Evolutionary conservation across 1,140 invertebrate species (phyloP).

Genomic region (Scaptomyza montana): DNA sequence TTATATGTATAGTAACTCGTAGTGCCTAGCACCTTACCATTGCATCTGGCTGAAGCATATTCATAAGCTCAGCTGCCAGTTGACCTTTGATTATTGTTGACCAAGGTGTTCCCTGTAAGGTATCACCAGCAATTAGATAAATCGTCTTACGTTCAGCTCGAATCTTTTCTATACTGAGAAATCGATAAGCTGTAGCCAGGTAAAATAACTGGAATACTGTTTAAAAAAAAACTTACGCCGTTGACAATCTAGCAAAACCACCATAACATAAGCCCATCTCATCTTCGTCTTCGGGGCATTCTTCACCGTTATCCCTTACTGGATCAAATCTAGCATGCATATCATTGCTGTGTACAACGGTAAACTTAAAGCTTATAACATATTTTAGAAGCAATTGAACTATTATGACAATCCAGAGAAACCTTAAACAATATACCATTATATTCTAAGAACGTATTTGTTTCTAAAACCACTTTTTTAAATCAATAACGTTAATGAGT

Average conservation of each 20-base stretch:
- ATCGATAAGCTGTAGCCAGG: no score
- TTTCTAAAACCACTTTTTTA: no score
- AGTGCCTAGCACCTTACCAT: slow-evolving; percentile 87
- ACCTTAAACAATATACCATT: background rate
- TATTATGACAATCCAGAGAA: background rate
- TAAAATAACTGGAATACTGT: accelerated
- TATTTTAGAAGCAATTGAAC: background rate
- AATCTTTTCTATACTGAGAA: slow-evolving; percentile 84
- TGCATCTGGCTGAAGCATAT: slow-evolving; percentile 90
- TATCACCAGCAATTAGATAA: slow-evolving; percentile 94
- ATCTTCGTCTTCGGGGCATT: slow-evolving; percentile 85
- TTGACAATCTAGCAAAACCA: slow-evolving; percentile 90
- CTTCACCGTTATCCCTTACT: slow-evolving; percentile 86
- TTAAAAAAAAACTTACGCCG: slow-evolving; percentile 83
- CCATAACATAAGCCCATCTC: slow-evolving; percentile 88
- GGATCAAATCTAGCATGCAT: slow-evolving; percentile 94
- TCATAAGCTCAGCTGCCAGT: slow-evolving; percentile 90
- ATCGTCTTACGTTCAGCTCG: slow-evolving; percentile 86
- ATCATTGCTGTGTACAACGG: slow-evolving; percentile 94
- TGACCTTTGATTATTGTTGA: slow-evolving; percentile 91
- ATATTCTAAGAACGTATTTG: no score
- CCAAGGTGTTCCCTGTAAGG: slow-evolving; percentile 93
- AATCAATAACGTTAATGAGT: no score
- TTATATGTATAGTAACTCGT: background rate
- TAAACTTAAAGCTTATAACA: slow-evolving; percentile 78